phyloP scores from a whole-genome alignment of 2,113 vertebrate genomes.

The Gorsachius goisagi region DNA sequence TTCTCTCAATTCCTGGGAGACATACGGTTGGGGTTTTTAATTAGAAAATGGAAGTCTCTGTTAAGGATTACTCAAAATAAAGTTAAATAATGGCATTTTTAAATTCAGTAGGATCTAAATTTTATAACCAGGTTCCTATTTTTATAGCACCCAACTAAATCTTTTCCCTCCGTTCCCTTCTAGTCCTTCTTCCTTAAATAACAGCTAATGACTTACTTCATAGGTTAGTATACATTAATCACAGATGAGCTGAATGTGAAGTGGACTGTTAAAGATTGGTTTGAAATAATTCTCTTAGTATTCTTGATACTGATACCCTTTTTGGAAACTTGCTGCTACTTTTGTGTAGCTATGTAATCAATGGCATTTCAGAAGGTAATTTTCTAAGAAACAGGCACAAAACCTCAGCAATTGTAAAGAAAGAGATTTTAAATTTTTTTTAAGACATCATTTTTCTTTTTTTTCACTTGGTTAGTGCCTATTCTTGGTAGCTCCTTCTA shows the following conservation, averaged over 20 bases:
- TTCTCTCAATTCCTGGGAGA: background rate
- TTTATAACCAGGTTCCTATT: background rate
- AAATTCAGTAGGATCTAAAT: background rate
- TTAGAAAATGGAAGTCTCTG: constrained; percentile 25
- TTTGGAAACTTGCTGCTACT: background rate
- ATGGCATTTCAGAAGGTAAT: background rate
- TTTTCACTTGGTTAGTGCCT: background rate
- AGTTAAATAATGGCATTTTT: background rate
- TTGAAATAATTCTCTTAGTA: background rate
- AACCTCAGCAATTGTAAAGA: background rate
- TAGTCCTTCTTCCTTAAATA: background rate
- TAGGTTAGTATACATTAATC: background rate
- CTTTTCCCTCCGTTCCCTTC: background rate
- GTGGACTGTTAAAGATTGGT: background rate
- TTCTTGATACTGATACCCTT: background rate
- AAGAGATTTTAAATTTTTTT: background rate
- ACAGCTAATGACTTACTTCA: background rate
- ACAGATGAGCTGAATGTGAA: background rate
- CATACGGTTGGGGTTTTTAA: background rate
- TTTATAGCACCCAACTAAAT: background rate
- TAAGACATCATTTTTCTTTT: background rate
- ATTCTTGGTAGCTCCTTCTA: background rate
- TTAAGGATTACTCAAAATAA: background rate
- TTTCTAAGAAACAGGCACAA: background rate
- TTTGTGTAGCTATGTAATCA: background rate